A percentile compares a stretch with the other conserved stretches of the same genome.
phyloP scores from a whole-genome alignment of 2,888 invertebrate species.

The Eupithecia dodoneata region DNA sequence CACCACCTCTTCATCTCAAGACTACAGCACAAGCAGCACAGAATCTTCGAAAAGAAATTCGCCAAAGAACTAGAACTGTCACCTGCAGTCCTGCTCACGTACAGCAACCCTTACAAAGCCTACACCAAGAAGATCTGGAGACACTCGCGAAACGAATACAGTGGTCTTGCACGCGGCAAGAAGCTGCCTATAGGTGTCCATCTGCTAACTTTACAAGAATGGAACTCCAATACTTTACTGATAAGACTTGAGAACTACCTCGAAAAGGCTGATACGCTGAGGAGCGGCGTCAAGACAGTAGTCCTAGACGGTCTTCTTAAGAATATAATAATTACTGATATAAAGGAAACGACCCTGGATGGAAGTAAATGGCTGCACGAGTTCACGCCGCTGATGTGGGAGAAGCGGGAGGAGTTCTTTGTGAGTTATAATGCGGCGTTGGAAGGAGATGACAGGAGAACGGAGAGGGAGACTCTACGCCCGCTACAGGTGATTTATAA shows the following conservation, averaged over 20 bases:
- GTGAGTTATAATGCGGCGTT: slow-evolving; percentile 61
- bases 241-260: slow-evolving; percentile 91
- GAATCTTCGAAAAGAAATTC: slow-evolving; percentile 68
- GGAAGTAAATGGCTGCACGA: slow-evolving; percentile 87
- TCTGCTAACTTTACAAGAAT: slow-evolving; percentile 90
- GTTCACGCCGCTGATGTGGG: slow-evolving; percentile 80
- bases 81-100: slow-evolving; percentile 54
- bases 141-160: slow-evolving; percentile 54
- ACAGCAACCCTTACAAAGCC: slow-evolving; percentile 29
- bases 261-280: slow-evolving; percentile 84
- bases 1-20: slow-evolving; percentile 66
- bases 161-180: slow-evolving; percentile 71
- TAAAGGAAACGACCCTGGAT: slow-evolving; percentile 87
- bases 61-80: slow-evolving; percentile 64
- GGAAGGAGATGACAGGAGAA: slow-evolving; percentile 40
- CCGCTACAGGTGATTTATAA: neutral
- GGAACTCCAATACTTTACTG: slow-evolving; percentile 86
- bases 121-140: slow-evolving; percentile 35
- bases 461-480: neutral
- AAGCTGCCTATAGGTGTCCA: slow-evolving; percentile 88
- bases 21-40: slow-evolving; percentile 59
- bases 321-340: slow-evolving; percentile 76
- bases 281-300: slow-evolving; percentile 82
- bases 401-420: slow-evolving; percentile 57
- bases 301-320: slow-evolving; percentile 84